Conservation (phyloP, 2,797 vertebrate genomes). For the Rhodeus uyekii region DNA sequence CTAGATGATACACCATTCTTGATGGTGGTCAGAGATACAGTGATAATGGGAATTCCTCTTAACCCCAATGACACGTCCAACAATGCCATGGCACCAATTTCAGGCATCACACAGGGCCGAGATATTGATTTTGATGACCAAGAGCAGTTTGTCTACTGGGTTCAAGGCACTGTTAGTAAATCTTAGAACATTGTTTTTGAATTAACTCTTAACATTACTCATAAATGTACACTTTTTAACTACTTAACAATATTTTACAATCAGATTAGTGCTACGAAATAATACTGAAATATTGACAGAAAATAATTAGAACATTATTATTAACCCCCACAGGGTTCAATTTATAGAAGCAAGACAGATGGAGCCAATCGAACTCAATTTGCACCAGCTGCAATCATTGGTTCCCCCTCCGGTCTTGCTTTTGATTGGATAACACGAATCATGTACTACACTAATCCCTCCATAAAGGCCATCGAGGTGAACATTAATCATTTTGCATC, state of each 20-base stretch:
- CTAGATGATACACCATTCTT: constrained; percentile 73
- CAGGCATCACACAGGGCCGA: constrained; percentile 66
- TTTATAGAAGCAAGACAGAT: constrained; percentile 73
- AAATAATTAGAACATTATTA: not conserved
- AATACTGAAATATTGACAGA: not conserved
- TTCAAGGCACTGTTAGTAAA: constrained; percentile 70
- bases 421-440: constrained; percentile 77
- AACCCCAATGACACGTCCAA: constrained; percentile 72
- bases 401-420: constrained; percentile 73
- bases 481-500: constrained; percentile 27
- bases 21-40: constrained; percentile 73
- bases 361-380: constrained; percentile 74
- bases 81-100: constrained; percentile 74
- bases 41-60: constrained; percentile 75
- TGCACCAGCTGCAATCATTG: constrained; percentile 73
- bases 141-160: constrained; percentile 76
- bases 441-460: constrained; percentile 79
- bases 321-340: too few species aligned
- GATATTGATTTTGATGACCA: constrained; percentile 78
- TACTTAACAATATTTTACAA: not conserved
- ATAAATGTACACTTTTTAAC: not conserved
- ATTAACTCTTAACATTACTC: not conserved
- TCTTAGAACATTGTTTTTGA: not conserved
- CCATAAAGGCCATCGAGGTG: constrained; percentile 72
- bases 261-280: not conserved